These are phyloP conservation scores for Amblyjoppa proteus DNA, from an alignment of 2,888 invertebrate genomes.

Conservation along the genomic window DNA sequence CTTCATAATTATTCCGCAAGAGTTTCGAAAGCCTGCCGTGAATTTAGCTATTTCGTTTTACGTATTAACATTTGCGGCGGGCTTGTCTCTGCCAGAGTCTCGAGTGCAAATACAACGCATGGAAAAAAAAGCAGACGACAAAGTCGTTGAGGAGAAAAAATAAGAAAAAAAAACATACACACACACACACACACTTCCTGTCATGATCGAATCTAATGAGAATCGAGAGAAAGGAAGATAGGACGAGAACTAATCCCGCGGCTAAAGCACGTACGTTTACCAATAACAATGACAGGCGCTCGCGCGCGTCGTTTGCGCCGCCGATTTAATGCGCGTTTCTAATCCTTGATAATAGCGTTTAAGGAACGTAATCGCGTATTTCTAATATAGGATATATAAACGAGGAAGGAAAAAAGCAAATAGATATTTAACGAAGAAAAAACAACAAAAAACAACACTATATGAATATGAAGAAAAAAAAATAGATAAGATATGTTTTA, in stretches of 20 bases:
- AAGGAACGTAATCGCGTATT: constrained; percentile 64
- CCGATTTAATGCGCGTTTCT: constrained; percentile 44
- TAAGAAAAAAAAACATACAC: neutral
- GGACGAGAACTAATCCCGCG: constrained; percentile 29
- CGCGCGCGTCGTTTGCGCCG: constrained; percentile 31
- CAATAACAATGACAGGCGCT: constrained; percentile 31
- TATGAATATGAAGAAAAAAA: constrained; percentile 71
- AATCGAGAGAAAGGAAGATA: constrained; percentile 29
- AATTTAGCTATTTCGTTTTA: constrained; percentile 25
- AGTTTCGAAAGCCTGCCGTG: constrained; percentile 23
- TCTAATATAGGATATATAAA: constrained; percentile 57
- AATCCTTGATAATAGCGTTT: constrained; percentile 58
- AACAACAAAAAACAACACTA: constrained; percentile 65
- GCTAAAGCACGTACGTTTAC: constrained; percentile 55
- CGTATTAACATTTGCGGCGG: constrained; percentile 17
- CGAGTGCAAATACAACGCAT: constrained; percentile 48
- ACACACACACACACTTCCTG: constrained; percentile 25
- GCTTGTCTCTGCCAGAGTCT: constrained; percentile 1
- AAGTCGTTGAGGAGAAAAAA: neutral
- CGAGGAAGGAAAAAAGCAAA: constrained; percentile 39
- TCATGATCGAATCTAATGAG: constrained; percentile 23
- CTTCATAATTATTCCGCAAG: constrained; percentile 39
- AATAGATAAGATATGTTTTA: constrained; percentile 83
- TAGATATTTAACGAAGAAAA: constrained; percentile 69
- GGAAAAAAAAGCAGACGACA: neutral